Evolutionary conservation across 64 coral and sea anemone genomes (phyloP).

Genomic region (Pocillopora damicornis): DNA sequence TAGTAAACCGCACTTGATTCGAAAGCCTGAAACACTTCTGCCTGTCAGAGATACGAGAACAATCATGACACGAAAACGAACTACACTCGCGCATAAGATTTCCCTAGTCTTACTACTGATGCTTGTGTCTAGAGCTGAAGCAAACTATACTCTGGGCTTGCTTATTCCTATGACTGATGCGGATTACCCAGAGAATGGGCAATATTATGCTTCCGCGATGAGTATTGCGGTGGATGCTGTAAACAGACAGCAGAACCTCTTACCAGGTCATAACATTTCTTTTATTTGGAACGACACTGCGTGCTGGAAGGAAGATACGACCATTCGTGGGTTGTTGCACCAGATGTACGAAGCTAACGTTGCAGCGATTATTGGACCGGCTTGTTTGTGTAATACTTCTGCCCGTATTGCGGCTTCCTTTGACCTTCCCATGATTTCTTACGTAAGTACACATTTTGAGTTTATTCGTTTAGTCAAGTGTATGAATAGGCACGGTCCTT

Average conservation of each 20-base stretch:
- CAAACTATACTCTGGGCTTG: slow-evolving; percentile 66
- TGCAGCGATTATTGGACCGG: slow-evolving; percentile 74
- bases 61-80: background rate
- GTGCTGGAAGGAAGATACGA: slow-evolving; percentile 69
- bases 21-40: background rate
- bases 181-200: slow-evolving; percentile 30
- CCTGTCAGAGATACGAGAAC: background rate
- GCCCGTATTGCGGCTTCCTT: slow-evolving; percentile 80
- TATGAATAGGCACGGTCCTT: background rate
- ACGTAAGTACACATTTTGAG: slow-evolving; percentile 65
- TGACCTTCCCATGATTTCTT: slow-evolving; percentile 84
- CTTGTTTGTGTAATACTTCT: slow-evolving; percentile 64
- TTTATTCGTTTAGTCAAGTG: background rate
- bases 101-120: background rate
- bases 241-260: slow-evolving; percentile 65
- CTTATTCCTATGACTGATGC: slow-evolving; percentile 67
- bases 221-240: slow-evolving; percentile 78
- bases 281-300: slow-evolving; percentile 89
- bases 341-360: slow-evolving; percentile 63
- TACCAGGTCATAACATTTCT: slow-evolving; percentile 57
- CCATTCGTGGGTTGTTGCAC: slow-evolving; percentile 57
- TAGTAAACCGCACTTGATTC: background rate
- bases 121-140: background rate
- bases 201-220: slow-evolving; percentile 73
- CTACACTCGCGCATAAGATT: background rate